These are phyloP conservation scores for Drosophila stalkeri DNA, from an alignment of 2,888 invertebrate genomes.

Conservation along the genomic window DNA sequence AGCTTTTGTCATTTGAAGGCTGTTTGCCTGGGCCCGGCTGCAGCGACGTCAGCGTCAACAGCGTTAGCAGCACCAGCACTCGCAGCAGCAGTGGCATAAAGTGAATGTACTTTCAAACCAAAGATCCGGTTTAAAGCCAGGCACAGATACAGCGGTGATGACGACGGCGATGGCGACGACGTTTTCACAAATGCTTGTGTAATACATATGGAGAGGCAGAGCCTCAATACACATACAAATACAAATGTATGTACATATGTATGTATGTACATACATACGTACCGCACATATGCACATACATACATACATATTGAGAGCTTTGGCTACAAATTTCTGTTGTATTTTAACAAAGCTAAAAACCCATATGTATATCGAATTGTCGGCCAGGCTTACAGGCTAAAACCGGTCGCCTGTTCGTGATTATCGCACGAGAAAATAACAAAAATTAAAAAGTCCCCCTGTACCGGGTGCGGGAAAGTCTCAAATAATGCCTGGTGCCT, in stretches of 20 bases:
- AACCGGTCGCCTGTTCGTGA: conserved; percentile 62
- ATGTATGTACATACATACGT: background rate
- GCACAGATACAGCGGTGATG: conserved; percentile 65
- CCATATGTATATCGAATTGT: conserved; percentile 62
- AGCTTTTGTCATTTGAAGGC: conserved; percentile 76
- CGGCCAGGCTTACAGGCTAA: conserved; percentile 57
- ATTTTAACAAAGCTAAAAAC: conserved; percentile 53
- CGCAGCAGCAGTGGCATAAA: conserved; percentile 68
- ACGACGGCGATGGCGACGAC: conserved; percentile 61
- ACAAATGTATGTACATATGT: background rate
- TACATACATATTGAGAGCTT: conserved; percentile 42
- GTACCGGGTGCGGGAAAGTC: conserved; percentile 49
- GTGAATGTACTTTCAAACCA: conserved; percentile 83
- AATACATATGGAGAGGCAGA: conserved; percentile 66
- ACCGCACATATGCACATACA: conserved; percentile 7
- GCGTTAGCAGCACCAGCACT: conserved; percentile 26
- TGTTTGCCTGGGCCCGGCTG: conserved; percentile 63
- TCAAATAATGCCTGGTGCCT: conserved; percentile 33
- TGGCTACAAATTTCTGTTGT: conserved; percentile 56
- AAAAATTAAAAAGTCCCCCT: conserved; percentile 32
- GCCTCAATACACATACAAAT: conserved; percentile 14
- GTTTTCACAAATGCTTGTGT: conserved; percentile 80
- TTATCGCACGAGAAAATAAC: conserved; percentile 50
- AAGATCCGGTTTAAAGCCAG: conserved; percentile 82
- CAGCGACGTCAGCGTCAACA: conserved; percentile 51